Percentiles rank a stretch among this genome's conserved stretches.
phyloP scores from a whole-genome alignment of 2,797 vertebrate species.

The Danio kyathit region DNA sequence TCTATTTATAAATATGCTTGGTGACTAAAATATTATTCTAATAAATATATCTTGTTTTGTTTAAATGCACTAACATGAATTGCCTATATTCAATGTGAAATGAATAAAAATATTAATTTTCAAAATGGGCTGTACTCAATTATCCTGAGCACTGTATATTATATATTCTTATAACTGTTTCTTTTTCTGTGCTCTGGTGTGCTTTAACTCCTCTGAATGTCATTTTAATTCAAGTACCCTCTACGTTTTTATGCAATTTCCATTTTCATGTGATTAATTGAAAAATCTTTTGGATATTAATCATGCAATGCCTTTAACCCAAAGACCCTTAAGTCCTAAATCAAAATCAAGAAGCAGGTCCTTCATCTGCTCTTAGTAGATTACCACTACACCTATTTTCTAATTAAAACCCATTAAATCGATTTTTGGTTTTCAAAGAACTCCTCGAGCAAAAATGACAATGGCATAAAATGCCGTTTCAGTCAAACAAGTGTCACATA shows the following conservation, averaged over 20 bases:
- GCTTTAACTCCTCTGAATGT: background rate
- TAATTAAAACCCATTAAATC: background rate
- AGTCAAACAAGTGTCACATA: background rate
- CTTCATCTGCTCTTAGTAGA: slow-evolving; percentile 13
- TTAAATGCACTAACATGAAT: too few species aligned
- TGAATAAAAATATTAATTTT: too few species aligned
- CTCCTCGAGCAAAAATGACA: background rate
- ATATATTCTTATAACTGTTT: background rate
- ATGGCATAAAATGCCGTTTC: background rate
- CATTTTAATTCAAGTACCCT: background rate
- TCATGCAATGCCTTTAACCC: background rate
- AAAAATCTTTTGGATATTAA: slow-evolving; percentile 1
- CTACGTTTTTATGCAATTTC: background rate
- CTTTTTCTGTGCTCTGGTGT: background rate
- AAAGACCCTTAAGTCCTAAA: background rate
- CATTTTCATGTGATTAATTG: slow-evolving; percentile 5
- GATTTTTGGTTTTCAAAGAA: background rate
- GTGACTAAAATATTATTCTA: too few species aligned
- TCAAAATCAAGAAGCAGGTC: background rate
- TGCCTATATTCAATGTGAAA: too few species aligned
- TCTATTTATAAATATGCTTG: too few species aligned
- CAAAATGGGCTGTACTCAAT: too few species aligned
- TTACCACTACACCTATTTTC: background rate
- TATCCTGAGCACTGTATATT: background rate
- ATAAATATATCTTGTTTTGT: too few species aligned